Base-by-base conservation (phyloP, 2,797 vertebrate species). In the Syndactyla subalaris region DNA sequence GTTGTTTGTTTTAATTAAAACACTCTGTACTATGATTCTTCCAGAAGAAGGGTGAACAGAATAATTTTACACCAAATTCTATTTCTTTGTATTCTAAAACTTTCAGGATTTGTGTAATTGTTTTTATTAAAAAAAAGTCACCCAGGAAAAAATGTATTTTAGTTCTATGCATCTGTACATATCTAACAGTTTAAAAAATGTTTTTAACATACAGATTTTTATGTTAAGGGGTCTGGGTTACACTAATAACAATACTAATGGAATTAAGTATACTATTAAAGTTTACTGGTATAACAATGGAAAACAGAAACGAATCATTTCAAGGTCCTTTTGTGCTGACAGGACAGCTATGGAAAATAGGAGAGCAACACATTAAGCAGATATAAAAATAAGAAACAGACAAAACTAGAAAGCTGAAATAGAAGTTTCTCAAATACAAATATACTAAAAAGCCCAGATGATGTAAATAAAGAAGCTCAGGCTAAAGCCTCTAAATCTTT, bases 251-350 rank as follows among this genome's bases (percentile, higher is more conserved):
- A 92, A 43, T 59, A 82, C 36, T 63, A 82, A 41, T 65, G 58
- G 58, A 92, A 93, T 92, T 57, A 89, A 95, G 71, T 41, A 87
- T 59, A 52, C 51, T 77, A 68, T 49, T 88, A 41, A 83, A 83
- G 15, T 83, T 93, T 54, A 78, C 36, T 92, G 32, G 51, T 45
- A 14, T 73, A 95, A 79, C 22, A 74, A 45, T 20, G 9, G 29
- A 93, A 83, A 94, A 32, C 38, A 68, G 29, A 84, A 59, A 62
- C 78, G 95, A 96, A 87, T 77, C 89, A 91, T 71, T 94, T 91
- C 68, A 94, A 95, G 80, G 83, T 92, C 55, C 23, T 85, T 95
- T 45, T 48, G 51, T 36, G 55, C 72, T 46, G 54, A 85, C 41
- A 73, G 66, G 55, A n/a, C 46, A 83, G 46, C 23, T n/a, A 66